These are phyloP conservation scores for Phalloptychus januarius DNA, from an alignment of 2,797 vertebrate genomes.

Conservation along the genomic window DNA sequence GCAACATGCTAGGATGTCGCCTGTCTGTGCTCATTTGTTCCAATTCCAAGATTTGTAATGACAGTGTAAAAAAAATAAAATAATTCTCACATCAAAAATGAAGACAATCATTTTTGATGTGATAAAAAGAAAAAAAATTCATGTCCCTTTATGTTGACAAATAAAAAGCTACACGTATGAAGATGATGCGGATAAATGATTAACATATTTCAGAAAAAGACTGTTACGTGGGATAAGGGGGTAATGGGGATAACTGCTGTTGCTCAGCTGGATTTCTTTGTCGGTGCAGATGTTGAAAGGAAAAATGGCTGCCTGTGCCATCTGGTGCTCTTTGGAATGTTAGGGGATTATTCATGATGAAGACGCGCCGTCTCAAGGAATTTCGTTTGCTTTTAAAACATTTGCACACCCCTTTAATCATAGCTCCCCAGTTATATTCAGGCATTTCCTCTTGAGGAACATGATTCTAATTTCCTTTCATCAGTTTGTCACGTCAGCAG, in stretches of 20 bases:
- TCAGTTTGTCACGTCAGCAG: conserved; percentile 41
- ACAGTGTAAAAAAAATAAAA: neutral
- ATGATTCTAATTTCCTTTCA: conserved; percentile 54
- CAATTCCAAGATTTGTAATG: neutral
- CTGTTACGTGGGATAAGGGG: conserved; percentile 29
- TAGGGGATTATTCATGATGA: conserved; percentile 55
- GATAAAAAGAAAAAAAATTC: neutral
- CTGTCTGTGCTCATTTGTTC: neutral
- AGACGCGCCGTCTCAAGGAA: conserved; percentile 49
- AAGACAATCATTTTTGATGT: neutral
- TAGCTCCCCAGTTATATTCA: conserved; percentile 30
- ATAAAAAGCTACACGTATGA: conserved; percentile 28
- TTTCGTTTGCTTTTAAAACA: conserved; percentile 51
- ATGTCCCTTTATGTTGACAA: neutral
- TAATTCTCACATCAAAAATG: too few species aligned
- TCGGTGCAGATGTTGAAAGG: conserved; percentile 44
- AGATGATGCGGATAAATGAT: conserved; percentile 47
- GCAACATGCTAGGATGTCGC: neutral
- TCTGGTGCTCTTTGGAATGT: conserved; percentile 58
- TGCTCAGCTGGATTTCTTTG: conserved; percentile 35
- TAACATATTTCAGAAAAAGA: conserved; percentile 30
- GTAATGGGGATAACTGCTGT: conserved; percentile 14
- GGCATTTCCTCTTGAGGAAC: conserved; percentile 41
- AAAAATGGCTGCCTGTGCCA: conserved; percentile 49
- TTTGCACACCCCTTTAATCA: conserved; percentile 30